Base-by-base conservation (phyloP, 2,797 vertebrate species). In the Ispidina picta region DNA sequence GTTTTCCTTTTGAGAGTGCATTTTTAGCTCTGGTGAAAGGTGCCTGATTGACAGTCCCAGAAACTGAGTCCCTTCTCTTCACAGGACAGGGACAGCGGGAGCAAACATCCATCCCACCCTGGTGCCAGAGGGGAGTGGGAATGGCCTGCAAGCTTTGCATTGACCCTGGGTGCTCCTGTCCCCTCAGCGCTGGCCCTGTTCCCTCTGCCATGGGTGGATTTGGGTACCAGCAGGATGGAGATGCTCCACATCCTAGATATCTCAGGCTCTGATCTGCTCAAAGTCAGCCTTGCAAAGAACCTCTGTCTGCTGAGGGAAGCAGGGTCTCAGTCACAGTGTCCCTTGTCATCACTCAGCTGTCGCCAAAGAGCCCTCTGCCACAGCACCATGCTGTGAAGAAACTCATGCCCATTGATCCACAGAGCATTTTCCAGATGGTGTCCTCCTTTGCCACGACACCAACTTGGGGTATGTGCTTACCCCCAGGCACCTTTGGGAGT, bases 1-100 rank as follows among this genome's bases (percentile, higher is more conserved):
- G 93, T 93, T 97, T 96, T 96, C 85, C 89, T 95, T 94, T 94
- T 94, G 77, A 19, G 83, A 91, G 91, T 71, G 91, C 92, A 91
- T 96, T 94, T 93, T 95, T 91, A 96, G 91, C 90, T 88, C 82
- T 48, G 83, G 78, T 62, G 71, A 95, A 93, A 94, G 80, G 84
- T 55, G 46, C 71, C 71, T 94, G 91, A 95, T 89, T 84, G 96
- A 72, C 68, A 93, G 86, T 58, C 78, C 71, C 26, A 25, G 92
- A 92, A 89, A 89, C 84, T 89, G 96, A 94, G 80, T 95, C 88
- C 93, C 93, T 70, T 95, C 83, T 96, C 87, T 95, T 95, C 9
- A 11, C 16, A 16, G 37, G 58, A 81, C 49, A 51, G 84, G 76
- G 55, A 83, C 86, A 48, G n/a, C 4, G 11, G 65, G 52, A 89